A percentile compares a stretch with the other conserved stretches of the same genome.
Conservation (phyloP, 1,140 invertebrate species). For the Drosophila bocki region DNA sequence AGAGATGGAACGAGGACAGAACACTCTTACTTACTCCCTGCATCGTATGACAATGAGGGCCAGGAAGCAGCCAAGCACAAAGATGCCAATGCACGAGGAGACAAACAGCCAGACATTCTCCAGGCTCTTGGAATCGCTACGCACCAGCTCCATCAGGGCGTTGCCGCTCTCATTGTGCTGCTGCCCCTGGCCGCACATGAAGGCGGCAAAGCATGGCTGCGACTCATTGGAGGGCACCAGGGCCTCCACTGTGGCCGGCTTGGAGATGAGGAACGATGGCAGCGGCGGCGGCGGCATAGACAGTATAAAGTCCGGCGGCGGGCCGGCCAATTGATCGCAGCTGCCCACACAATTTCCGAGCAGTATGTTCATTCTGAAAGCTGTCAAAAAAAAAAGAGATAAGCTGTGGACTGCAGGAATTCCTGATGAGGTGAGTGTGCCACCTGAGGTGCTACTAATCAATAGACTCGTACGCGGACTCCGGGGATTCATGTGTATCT, state of each 20-base stretch:
- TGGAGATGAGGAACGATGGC: conserved; percentile 88
- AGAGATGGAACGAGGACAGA: neutral
- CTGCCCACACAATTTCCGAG: conserved; percentile 85
- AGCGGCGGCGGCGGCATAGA: conserved; percentile 93
- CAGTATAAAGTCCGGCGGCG: conserved; percentile 92
- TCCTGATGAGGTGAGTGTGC: neutral
- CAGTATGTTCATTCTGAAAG: conserved; percentile 59
- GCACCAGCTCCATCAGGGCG: conserved; percentile 90
- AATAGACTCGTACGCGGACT: conserved; percentile 18
- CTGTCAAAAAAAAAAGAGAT: neutral
- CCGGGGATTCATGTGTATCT: conserved; percentile 25
- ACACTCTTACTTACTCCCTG: conserved; percentile 89
- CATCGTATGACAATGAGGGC: conserved; percentile 92
- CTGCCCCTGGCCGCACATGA: conserved; percentile 86
- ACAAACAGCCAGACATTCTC: conserved; percentile 93
- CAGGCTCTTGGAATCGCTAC: conserved; percentile 87
- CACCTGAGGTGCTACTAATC: conserved; percentile 12
- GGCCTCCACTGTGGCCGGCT: conserved; percentile 75
- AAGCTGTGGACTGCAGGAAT: neutral
- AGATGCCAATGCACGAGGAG: conserved; percentile 91
- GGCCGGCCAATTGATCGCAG: conserved; percentile 89
- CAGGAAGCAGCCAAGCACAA: conserved; percentile 91
- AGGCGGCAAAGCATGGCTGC: conserved; percentile 86
- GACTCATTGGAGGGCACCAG: conserved; percentile 86
- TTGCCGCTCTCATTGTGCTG: conserved; percentile 87